A percentile compares a stretch with the other conserved stretches of the same genome.
Evolutionary conservation across 2,888 invertebrate species (phyloP).

Genomic region (Acrobasis suavella): DNA sequence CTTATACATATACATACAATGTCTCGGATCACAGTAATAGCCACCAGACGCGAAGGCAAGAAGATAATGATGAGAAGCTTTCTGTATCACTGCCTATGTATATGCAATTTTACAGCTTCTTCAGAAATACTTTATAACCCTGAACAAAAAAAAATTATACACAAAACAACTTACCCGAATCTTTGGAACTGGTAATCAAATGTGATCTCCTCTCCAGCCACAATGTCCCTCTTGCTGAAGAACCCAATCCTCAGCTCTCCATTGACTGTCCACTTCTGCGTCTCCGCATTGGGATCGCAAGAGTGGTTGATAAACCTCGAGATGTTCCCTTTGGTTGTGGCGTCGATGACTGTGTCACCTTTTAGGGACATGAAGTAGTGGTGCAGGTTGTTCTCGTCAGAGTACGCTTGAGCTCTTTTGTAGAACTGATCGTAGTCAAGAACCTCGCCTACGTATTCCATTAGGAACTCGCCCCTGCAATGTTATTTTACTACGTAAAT

Average conservation of each 20-base stretch:
- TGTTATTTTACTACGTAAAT: background rate
- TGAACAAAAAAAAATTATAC: background rate
- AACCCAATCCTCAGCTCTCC: constrained; percentile 97
- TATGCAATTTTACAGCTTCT: too few relatives aligned
- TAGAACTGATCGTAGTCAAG: constrained; percentile 95
- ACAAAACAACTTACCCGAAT: constrained; percentile 87
- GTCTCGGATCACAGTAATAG: too few relatives aligned
- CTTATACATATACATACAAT: too few relatives aligned
- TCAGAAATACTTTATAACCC: too few relatives aligned
- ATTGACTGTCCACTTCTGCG: constrained; percentile 98
- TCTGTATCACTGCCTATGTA: too few relatives aligned
- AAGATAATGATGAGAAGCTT: too few relatives aligned
- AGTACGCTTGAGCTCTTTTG: constrained; percentile 93
- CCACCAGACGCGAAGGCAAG: too few relatives aligned
- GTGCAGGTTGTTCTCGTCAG: constrained; percentile 94
- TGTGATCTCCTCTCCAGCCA: constrained; percentile 96
- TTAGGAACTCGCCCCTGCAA: constrained; percentile 94
- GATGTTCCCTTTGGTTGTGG: constrained; percentile 96
- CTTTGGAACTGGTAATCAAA: constrained; percentile 99
- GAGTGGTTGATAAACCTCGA: constrained; percentile 99
- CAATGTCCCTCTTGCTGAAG: constrained; percentile 93
- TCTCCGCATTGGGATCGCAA: constrained; percentile 99
- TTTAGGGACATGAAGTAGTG: constrained; percentile 99
- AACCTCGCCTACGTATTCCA: constrained; percentile 99
- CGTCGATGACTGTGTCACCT: constrained; percentile 94